Base-by-base conservation (phyloP, 2,888 invertebrate species). In the Parnassius smintheus region DNA sequence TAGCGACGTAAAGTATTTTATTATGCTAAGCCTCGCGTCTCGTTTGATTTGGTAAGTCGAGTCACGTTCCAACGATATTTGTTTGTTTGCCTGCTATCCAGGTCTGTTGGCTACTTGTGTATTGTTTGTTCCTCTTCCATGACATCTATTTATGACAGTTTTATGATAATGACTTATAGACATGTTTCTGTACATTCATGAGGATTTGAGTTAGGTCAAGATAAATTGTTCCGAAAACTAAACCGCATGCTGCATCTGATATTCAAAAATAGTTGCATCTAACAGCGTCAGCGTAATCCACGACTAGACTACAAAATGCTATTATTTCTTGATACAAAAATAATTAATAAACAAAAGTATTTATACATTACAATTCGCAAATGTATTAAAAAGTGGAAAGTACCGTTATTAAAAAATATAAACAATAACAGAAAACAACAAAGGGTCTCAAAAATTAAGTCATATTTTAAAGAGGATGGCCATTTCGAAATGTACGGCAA, bases 1-100 rank as follows among this genome's bases (percentile, higher is more conserved):
- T 77, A 79, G 76, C 75, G 76, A 73, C 72, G 72, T 73, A 74
- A 68, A 73, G 72, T 75, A 74, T 72, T 72, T 73, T 77, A 82
- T 82, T 85, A 86, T 85, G 84, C 88, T 84, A 84, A 87, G 85
- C 82, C 85, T 88, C 86, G 85, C 85, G 81, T 83, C 83, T 84
- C 82, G 80, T 78, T 75, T 81, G 83, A 83, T 90, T 91, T 90
- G 91, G 91, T 91, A 88, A 88, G 83, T 81, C 88, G 84, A 88
- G 88, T 88, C 90, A 90, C 91, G 89, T 88, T 75, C 80, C 70
- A 70, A 75, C 74, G 72, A 78, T 80, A 77, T 82, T 75, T 81
- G 81, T 85, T 78, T 83, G 78, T 85, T 81, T 81, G 82, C 82
- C 75, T 80, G 77, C 74, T 75, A 46, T 59, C 59, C 59, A 73